Percentiles rank a stretch among this genome's conserved stretches.
These are phyloP conservation scores for Zaprionus kolodkinae DNA, from an alignment of 1,140 invertebrate genomes.

Conservation along the genomic window DNA sequence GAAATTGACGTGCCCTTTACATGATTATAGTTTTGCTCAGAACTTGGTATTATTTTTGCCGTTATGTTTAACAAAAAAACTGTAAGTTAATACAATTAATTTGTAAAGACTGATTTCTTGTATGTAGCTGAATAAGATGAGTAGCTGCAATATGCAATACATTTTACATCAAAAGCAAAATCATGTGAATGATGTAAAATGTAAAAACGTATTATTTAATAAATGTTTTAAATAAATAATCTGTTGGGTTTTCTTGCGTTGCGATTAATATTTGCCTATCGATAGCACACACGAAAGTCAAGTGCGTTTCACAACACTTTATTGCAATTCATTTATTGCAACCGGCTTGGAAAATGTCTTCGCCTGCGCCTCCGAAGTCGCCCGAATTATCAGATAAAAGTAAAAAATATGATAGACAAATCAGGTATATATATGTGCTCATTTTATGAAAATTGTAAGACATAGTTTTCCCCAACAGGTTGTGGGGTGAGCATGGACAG, in stretches of 20 bases:
- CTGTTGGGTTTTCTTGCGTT: background rate
- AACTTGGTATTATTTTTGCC: slow-evolving; percentile 53
- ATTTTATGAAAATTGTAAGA: background rate
- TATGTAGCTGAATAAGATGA: slow-evolving; percentile 56
- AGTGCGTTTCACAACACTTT: slow-evolving; percentile 52
- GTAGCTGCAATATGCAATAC: slow-evolving; percentile 56
- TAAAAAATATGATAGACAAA: slow-evolving; percentile 85
- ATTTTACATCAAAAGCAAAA: slow-evolving; percentile 44
- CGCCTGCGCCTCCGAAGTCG: slow-evolving; percentile 77
- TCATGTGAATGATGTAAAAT: slow-evolving; percentile 43
- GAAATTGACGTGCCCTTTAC: slow-evolving; percentile 39
- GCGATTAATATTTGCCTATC: background rate
- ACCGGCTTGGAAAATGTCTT: slow-evolving; percentile 78
- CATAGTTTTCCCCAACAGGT: slow-evolving; percentile 83
- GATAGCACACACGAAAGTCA: slow-evolving; percentile 4
- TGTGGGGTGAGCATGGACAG: slow-evolving; percentile 99
- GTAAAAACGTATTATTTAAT: slow-evolving; percentile 68
- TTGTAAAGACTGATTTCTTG: slow-evolving; percentile 80
- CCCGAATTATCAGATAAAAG: slow-evolving; percentile 85
- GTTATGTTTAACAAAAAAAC: slow-evolving; percentile 29
- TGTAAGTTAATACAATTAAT: slow-evolving; percentile 70
- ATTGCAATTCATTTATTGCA: slow-evolving; percentile 36
- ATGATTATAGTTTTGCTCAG: slow-evolving; percentile 65
- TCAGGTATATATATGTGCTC: slow-evolving; percentile 55
- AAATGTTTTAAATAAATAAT: slow-evolving; percentile 62